Conservation (phyloP, 2,113 vertebrate species). For the Dolichotis patagonum region DNA sequence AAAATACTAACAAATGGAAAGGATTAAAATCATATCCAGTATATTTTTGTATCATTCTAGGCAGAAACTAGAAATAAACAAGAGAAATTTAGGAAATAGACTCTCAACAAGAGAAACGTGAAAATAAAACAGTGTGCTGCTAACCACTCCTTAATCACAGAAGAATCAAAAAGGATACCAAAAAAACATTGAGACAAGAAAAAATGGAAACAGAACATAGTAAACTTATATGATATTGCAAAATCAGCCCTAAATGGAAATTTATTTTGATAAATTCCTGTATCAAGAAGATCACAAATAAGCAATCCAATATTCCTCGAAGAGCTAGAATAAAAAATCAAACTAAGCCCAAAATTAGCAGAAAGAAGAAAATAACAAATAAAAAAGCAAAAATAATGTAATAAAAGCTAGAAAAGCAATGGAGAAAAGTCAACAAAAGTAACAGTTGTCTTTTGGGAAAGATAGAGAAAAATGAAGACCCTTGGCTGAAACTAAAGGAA, state of each 20-base stretch:
- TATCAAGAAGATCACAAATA: background rate
- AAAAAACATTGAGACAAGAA: background rate
- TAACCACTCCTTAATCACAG: background rate
- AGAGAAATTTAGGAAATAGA: background rate
- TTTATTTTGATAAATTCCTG: background rate
- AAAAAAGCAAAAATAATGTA: background rate
- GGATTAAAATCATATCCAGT: background rate
- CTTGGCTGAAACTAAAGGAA: background rate
- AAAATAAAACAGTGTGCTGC: background rate
- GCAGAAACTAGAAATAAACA: background rate
- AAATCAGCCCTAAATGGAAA: background rate
- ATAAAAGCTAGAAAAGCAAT: background rate
- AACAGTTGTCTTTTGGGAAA: background rate
- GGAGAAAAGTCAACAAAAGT: background rate
- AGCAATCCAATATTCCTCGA: background rate
- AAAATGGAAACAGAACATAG: background rate
- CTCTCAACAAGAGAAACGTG: background rate
- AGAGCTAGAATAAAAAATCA: background rate
- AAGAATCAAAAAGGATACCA: background rate
- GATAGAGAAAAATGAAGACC: background rate
- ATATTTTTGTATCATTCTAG: background rate
- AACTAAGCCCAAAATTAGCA: background rate
- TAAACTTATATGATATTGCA: background rate
- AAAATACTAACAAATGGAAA: background rate
- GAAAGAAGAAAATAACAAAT: background rate